A percentile compares a stretch with the other conserved stretches of the same genome.
Evolutionary conservation across 2,113 vertebrate species (phyloP).

Genomic region (Sceloporus tristichus): DNA sequence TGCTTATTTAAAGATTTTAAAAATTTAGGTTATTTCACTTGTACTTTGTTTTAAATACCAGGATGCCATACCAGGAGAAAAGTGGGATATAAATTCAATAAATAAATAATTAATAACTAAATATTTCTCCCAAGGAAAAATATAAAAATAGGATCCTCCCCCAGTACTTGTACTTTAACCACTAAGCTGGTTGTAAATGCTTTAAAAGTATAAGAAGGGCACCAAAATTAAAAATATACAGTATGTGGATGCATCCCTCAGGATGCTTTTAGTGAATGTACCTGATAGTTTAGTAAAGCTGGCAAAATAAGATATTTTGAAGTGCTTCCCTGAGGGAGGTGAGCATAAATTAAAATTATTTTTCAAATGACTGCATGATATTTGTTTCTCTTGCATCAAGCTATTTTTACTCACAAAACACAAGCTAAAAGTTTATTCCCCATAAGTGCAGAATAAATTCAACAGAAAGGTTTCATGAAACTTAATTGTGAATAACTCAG

Average conservation of each 20-base stretch:
- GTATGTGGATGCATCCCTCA: background rate
- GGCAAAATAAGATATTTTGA: background rate
- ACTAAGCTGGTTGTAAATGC: background rate
- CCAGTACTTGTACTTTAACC: background rate
- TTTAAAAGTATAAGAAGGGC: background rate
- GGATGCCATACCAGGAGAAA: no score
- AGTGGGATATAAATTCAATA: no score
- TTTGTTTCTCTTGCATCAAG: constrained; percentile 2
- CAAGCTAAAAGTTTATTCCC: no score
- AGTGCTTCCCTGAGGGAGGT: background rate
- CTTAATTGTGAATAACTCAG: background rate
- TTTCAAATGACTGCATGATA: background rate
- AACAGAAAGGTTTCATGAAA: background rate
- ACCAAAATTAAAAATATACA: background rate
- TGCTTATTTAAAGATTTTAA: no score
- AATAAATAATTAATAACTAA: no score
- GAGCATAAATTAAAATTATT: background rate
- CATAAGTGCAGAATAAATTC: background rate
- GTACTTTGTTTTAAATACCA: no score
- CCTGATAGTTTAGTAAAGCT: background rate
- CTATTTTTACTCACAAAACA: background rate
- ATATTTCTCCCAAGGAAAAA: no score
- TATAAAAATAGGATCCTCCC: background rate
- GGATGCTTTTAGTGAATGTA: background rate
- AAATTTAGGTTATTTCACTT: no score